phyloP scores from a whole-genome alignment of 2,113 vertebrate species.

The Alethe diademata region DNA sequence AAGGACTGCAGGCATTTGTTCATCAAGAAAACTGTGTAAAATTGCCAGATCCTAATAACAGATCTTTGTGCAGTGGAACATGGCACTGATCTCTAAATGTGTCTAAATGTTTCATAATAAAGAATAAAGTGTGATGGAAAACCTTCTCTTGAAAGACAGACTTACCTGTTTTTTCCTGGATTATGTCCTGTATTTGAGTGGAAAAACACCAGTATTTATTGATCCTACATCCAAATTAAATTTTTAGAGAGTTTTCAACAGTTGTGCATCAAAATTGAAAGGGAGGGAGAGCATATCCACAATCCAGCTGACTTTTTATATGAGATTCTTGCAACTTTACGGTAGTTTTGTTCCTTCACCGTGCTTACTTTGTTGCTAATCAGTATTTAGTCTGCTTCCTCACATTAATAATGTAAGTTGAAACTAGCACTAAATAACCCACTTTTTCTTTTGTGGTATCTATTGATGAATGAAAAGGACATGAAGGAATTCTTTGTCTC shows the following conservation, averaged over 20 bases:
- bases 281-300: neutral
- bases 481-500: neutral
- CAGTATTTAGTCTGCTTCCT: neutral
- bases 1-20: neutral
- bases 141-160: neutral
- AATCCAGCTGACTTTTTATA: neutral
- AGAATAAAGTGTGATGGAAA: neutral
- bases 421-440: neutral
- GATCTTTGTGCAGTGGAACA: neutral
- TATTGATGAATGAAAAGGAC: neutral
- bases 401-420: neutral
- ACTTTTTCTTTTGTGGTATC: neutral
- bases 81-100: neutral
- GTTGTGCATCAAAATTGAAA: neutral
- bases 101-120: neutral
- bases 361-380: neutral
- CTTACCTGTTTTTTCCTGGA: neutral
- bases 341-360: neutral
- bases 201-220: neutral
- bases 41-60: neutral
- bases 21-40: slow-evolving; percentile 1
- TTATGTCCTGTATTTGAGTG: neutral
- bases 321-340: neutral
- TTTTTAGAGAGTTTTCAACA: neutral
- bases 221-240: neutral